A percentile compares a stretch with the other conserved stretches of the same genome.
Conservation (phyloP, 2,797 vertebrate species). For the Helicolenus hilgendorfi region DNA sequence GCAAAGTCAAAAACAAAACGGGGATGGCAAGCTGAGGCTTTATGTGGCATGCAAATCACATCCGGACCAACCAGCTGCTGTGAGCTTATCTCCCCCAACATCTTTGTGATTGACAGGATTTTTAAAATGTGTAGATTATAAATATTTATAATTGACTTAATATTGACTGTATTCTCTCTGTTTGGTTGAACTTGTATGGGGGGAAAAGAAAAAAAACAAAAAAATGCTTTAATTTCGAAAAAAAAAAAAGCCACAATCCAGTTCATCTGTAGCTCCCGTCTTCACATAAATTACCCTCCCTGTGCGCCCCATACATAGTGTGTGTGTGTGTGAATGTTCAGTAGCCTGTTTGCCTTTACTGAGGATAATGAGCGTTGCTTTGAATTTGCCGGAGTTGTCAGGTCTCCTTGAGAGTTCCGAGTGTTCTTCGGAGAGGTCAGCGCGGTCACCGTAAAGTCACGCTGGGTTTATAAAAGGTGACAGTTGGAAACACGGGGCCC, state of each 20-base stretch:
- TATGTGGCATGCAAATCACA: conserved; percentile 91
- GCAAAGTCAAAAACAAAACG: conserved; percentile 90
- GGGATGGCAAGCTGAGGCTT: conserved; percentile 84
- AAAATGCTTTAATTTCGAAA: conserved; percentile 68
- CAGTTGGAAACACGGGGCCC: conserved; percentile 57
- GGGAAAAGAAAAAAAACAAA: conserved; percentile 55
- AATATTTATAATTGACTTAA: conserved; percentile 93
- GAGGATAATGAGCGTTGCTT: conserved; percentile 68
- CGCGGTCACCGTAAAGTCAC: conserved; percentile 64
- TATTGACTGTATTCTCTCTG: conserved; percentile 89
- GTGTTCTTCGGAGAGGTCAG: conserved; percentile 62
- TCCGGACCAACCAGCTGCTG: conserved; percentile 83
- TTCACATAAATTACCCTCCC: conserved; percentile 75
- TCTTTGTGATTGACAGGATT: conserved; percentile 90
- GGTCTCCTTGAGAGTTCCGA: conserved; percentile 56
- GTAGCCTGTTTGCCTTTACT: conserved; percentile 68
- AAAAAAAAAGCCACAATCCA: conserved; percentile 61
- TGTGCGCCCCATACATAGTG: background rate
- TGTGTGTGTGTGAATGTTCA: conserved; percentile 49
- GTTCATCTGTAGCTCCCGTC: conserved; percentile 65
- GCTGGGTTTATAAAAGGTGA: conserved; percentile 66
- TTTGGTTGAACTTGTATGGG: conserved; percentile 86
- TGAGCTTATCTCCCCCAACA: conserved; percentile 85
- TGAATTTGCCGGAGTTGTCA: conserved; percentile 58
- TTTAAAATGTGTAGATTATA: conserved; percentile 92